These are phyloP conservation scores for Syngnathus acus DNA, from an alignment of 2,797 vertebrate genomes.

Conservation along the genomic window DNA sequence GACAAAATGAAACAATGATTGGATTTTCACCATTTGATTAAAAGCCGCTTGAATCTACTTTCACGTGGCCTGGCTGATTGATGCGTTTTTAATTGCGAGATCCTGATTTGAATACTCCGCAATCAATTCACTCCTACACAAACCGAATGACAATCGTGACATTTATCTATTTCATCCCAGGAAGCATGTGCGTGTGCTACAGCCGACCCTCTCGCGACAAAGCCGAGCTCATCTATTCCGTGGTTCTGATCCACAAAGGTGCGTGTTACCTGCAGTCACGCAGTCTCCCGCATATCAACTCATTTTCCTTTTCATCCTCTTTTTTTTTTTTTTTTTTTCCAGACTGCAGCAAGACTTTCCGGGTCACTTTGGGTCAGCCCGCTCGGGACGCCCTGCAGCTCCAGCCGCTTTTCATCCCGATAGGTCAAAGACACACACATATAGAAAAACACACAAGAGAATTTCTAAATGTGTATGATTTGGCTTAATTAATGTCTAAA, in stretches of 20 bases:
- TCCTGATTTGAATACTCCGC: background rate
- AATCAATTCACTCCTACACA: background rate
- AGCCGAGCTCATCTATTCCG: conserved; percentile 74
- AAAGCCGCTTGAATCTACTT: background rate
- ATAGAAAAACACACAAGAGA: background rate
- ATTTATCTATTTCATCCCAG: conserved; percentile 49
- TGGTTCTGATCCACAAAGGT: conserved; percentile 87
- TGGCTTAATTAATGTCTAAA: conserved; percentile 3
- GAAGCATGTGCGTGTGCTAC: conserved; percentile 85
- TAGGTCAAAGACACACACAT: conserved; percentile 65
- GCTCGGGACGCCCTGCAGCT: conserved; percentile 35
- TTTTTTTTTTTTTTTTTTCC: conserved; percentile 17
- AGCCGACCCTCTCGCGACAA: conserved; percentile 59
- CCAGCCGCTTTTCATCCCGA: conserved; percentile 80
- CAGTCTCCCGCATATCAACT: too few relatives aligned
- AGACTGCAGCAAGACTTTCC: conserved; percentile 89
- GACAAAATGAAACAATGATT: background rate
- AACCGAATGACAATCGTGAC: background rate
- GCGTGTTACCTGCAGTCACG: background rate
- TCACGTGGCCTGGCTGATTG: background rate
- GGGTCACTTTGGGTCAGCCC: conserved; percentile 61
- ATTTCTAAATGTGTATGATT: background rate
- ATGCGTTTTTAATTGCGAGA: background rate
- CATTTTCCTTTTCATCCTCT: background rate
- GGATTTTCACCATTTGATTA: background rate